A percentile compares a stretch with the other conserved stretches of the same genome.
These are phyloP conservation scores for Peucedramus taeniatus DNA, from an alignment of 2,113 vertebrate species.

Conservation along the genomic window DNA sequence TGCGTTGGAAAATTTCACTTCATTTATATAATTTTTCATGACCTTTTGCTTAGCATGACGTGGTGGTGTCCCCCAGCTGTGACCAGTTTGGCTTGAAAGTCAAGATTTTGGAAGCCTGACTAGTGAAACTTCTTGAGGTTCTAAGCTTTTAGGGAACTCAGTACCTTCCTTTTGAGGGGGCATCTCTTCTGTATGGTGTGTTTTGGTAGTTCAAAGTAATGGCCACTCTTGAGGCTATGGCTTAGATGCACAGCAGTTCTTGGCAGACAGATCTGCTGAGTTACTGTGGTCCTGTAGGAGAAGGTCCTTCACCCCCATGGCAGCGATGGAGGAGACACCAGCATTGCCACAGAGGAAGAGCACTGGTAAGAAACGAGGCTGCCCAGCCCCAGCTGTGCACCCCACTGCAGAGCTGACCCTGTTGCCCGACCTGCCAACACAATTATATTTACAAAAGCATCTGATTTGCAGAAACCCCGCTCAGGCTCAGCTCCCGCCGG, in stretches of 20 bases:
- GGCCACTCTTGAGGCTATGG: not conserved
- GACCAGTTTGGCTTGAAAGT: constrained; percentile 37
- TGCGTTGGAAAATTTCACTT: not conserved
- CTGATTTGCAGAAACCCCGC: not conserved
- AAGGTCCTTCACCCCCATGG: not conserved
- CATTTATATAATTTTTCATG: not conserved
- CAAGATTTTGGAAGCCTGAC: not conserved
- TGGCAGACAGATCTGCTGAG: not conserved
- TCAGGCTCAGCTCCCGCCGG: not conserved
- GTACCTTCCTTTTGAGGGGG: not conserved
- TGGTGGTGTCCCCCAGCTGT: not conserved
- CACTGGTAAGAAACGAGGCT: not conserved
- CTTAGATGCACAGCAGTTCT: not conserved
- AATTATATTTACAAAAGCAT: not conserved
- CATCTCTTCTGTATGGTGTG: not conserved
- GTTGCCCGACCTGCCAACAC: not conserved
- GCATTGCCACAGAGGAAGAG: not conserved
- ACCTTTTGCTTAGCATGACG: constrained; percentile 1
- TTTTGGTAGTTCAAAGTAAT: not conserved
- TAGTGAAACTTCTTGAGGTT: not conserved
- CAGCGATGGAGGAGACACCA: not conserved
- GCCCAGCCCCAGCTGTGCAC: not conserved
- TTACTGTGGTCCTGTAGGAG: not conserved
- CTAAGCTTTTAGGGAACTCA: not conserved
- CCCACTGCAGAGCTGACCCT: not conserved